These are phyloP conservation scores for Antheraea mylitta DNA, from an alignment of 1,140 invertebrate species.

Conservation along the genomic window DNA sequence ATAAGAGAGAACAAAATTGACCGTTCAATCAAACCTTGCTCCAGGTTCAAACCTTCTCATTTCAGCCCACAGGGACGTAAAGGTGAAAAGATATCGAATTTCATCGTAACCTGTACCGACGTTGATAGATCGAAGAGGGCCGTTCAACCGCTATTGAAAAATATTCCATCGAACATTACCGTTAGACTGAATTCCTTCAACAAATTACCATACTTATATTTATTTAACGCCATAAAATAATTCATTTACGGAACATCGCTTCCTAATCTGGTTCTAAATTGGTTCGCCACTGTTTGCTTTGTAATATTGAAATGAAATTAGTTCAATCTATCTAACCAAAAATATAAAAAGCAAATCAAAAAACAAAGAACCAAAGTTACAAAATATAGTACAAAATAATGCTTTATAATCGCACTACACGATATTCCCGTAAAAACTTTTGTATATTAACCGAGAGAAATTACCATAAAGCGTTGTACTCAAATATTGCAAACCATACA, in stretches of 20 bases:
- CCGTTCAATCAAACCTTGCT: constrained; percentile 1
- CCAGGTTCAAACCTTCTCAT: background rate
- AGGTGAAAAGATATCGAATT: constrained; percentile 2
- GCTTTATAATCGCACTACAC: too few relatives aligned
- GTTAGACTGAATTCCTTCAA: background rate
- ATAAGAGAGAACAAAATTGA: background rate
- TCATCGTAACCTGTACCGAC: background rate
- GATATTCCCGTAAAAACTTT: too few relatives aligned
- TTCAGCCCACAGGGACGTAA: background rate
- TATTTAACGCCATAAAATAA: background rate
- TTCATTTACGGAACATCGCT: background rate
- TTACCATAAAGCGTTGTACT: too few relatives aligned
- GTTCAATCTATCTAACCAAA: too few relatives aligned
- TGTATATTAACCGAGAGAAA: too few relatives aligned
- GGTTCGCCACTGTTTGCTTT: too few relatives aligned
- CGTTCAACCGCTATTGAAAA: background rate
- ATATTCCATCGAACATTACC: background rate
- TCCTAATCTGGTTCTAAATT: too few relatives aligned
- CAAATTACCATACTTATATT: background rate
- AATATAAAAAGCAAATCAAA: too few relatives aligned
- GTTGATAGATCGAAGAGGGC: background rate
- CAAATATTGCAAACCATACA: too few relatives aligned
- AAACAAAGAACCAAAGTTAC: too few relatives aligned
- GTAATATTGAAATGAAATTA: too few relatives aligned
- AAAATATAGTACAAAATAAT: too few relatives aligned